Percentiles rank a stretch among this genome's conserved stretches.
Evolutionary conservation across 2,888 invertebrate genomes (phyloP).

Genomic region (Taenaris catops): DNA sequence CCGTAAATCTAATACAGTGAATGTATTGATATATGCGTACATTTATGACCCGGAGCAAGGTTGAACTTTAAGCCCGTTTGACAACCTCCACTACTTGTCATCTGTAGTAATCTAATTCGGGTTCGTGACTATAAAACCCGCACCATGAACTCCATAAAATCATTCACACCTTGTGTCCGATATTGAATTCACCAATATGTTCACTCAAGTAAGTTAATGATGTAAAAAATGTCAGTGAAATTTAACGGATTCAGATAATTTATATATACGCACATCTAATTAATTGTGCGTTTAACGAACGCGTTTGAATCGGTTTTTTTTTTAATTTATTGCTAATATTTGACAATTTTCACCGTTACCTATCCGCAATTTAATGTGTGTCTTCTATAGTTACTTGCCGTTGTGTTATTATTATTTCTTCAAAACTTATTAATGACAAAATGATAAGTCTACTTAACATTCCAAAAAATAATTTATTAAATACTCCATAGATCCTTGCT

Average conservation of each 20-base stretch:
- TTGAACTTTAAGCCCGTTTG: constrained; percentile 28
- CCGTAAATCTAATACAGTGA: constrained; percentile 20
- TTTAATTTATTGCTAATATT: too few relatives aligned
- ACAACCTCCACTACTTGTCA: constrained; percentile 29
- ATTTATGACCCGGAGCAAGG: constrained; percentile 28
- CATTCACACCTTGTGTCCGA: constrained; percentile 13
- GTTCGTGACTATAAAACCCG: constrained; percentile 24
- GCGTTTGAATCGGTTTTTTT: too few relatives aligned
- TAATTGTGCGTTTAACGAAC: too few relatives aligned
- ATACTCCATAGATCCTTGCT: constrained; percentile 44
- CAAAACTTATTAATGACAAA: too few relatives aligned
- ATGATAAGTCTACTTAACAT: too few relatives aligned
- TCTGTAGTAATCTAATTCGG: constrained; percentile 23
- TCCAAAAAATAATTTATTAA: too few relatives aligned
- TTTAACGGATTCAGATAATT: too few relatives aligned
- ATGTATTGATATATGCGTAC: constrained; percentile 24
- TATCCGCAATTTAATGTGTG: too few relatives aligned
- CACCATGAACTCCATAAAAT: constrained; percentile 15
- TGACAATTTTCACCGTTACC: too few relatives aligned
- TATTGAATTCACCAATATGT: constrained; percentile 17
- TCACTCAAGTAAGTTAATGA: constrained; percentile 19
- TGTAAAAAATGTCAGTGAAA: not conserved
- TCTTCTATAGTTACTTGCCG: too few relatives aligned
- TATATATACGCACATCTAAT: too few relatives aligned
- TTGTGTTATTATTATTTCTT: too few relatives aligned